Evolutionary conservation across 2,113 vertebrate genomes (phyloP), one percentile per base, ranked within the genome.

Genomic region (Cinclus mexicanus): DNA sequence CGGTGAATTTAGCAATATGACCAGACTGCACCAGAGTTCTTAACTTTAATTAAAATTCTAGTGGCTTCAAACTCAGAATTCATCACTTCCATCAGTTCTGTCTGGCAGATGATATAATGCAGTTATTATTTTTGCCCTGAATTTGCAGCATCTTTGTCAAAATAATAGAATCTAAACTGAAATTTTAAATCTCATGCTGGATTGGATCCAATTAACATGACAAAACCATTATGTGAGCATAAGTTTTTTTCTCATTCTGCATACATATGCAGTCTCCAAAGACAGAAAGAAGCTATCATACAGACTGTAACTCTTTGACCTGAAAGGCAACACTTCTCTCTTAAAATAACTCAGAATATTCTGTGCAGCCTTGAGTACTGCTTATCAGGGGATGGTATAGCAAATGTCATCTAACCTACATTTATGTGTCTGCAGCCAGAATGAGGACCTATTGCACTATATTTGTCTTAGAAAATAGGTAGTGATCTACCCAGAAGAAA

Each of bases 191-290:
- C 31, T 77, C 14, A 46, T 77, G 37, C 61, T 86, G 72, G 16
- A 31, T 52, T 86, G 46, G 25, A 80, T 85, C 33, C 49, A 85
- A 72, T 84, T 63, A 91, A 57, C 17, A 15, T 84, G 28, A 46
- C 12, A 79, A 92, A 71, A 64, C 31, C 15, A 55, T 68, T 59
- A 68, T 6, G 12, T 33, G 33, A 88, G 11, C 11, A n/a, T 63
- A 26, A 2, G 52, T 35, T 47, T 39, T 77, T 65, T 79, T 33
- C 47, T 68, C 14, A 68, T 8, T 80, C 65, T 68, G 41, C 7
- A 11, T 18, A 20, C 4, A 52, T 41, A 24, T 0, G 0, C 26
- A 60, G 2, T 52, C 29, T 68, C 23, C 3, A 3, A 72, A 71
- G 67, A 75, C 20, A 79, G 61, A 75, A 75, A 71, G 14, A 29